These are phyloP conservation scores for Orthonychiurus folsomi DNA, from an alignment of 2,888 invertebrate genomes.

Conservation along the genomic window DNA sequence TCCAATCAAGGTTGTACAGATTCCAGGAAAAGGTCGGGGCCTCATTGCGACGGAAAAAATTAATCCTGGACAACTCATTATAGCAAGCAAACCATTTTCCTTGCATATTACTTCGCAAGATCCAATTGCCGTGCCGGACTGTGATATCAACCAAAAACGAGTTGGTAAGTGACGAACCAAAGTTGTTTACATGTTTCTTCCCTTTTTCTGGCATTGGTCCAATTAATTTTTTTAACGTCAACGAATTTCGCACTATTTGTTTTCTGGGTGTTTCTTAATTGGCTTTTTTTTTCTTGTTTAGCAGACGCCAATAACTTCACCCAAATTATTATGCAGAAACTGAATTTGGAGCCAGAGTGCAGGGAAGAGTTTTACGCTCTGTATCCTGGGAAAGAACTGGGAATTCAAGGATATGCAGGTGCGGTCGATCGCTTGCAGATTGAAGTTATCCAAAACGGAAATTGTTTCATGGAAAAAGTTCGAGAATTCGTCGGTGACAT, in stretches of 20 bases:
- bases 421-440: background rate
- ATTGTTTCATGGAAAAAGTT: too few relatives aligned
- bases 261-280: too few relatives aligned
- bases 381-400: conserved; percentile 11
- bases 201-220: too few relatives aligned
- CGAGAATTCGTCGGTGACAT: background rate
- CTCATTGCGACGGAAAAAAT: background rate
- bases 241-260: too few relatives aligned
- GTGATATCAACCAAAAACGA: too few relatives aligned
- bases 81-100: conserved; percentile 21
- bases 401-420: background rate
- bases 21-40: background rate
- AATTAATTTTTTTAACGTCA: too few relatives aligned
- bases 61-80: background rate
- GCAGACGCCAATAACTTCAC: too few relatives aligned
- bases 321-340: background rate
- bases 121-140: too few relatives aligned
- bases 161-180: too few relatives aligned
- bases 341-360: conserved; percentile 1
- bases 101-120: too few relatives aligned
- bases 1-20: background rate
- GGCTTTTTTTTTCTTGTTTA: too few relatives aligned
- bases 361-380: conserved; percentile 7
- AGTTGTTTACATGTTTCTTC: too few relatives aligned
- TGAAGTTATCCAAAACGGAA: background rate